These are phyloP conservation scores for Periophthalmus magnuspinnatus DNA, from an alignment of 2,797 vertebrate genomes.

Conservation along the genomic window DNA sequence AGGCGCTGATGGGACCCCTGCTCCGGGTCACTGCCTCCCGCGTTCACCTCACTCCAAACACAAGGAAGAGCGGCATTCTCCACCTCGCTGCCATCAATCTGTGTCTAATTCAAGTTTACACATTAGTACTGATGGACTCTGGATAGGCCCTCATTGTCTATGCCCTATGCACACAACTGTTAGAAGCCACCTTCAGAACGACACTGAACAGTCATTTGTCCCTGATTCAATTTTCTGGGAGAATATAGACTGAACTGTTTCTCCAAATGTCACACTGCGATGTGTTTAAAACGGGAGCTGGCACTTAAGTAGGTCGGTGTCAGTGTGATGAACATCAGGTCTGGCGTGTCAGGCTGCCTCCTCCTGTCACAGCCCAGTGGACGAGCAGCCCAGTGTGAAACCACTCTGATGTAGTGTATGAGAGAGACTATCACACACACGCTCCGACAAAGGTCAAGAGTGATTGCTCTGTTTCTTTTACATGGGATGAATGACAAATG, in stretches of 20 bases:
- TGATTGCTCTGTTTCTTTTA: conserved; percentile 52
- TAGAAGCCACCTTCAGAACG: conserved; percentile 45
- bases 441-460: conserved; percentile 68
- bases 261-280: conserved; percentile 61
- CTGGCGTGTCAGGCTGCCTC: conserved; percentile 48
- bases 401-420: conserved; percentile 36
- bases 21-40: conserved; percentile 69
- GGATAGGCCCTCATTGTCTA: conserved; percentile 33
- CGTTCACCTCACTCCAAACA: conserved; percentile 53
- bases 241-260: conserved; percentile 50
- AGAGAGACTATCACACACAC: conserved; percentile 69
- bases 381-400: conserved; percentile 58
- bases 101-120: conserved; percentile 77
- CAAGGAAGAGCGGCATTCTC: conserved; percentile 48
- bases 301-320: conserved; percentile 80
- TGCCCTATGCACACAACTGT: conserved; percentile 30
- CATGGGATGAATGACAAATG: background rate
- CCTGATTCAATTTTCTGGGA: conserved; percentile 45
- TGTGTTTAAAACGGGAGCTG: conserved; percentile 71
- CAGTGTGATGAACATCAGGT: conserved; percentile 76
- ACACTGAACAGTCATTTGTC: conserved; percentile 38
- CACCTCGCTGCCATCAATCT: conserved; percentile 74
- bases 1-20: conserved; percentile 73
- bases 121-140: conserved; percentile 72
- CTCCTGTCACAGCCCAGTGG: conserved; percentile 66